Evolutionary conservation across 2,113 vertebrate species (phyloP).

Genomic region (Acrocephalus arundinaceus): DNA sequence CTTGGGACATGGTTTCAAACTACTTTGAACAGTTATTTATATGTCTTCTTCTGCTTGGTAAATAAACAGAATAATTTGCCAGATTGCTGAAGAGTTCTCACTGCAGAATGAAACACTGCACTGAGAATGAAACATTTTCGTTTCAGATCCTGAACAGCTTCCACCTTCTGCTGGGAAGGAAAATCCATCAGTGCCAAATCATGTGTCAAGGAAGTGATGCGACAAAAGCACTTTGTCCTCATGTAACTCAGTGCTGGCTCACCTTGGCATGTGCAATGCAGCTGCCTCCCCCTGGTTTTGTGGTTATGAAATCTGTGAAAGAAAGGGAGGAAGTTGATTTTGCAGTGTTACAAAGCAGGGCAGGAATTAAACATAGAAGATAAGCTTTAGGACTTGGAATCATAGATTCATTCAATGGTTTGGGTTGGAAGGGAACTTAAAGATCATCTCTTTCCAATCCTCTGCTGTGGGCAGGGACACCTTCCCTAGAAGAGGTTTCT

Average conservation of each 20-base stretch:
- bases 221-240: background rate
- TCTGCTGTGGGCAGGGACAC: background rate
- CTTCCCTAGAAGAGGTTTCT: background rate
- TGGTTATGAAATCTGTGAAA: background rate
- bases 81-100: background rate
- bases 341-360: background rate
- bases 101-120: background rate
- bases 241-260: background rate
- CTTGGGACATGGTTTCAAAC: background rate
- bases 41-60: background rate
- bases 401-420: background rate
- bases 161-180: background rate
- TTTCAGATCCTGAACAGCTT: background rate
- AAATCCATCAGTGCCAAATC: background rate
- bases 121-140: background rate
- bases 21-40: background rate
- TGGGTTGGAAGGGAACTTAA: background rate
- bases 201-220: background rate
- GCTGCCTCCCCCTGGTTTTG: background rate
- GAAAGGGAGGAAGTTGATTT: background rate
- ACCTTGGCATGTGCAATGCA: background rate
- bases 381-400: background rate
- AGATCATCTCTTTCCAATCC: background rate
- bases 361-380: background rate
- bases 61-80: background rate